These are phyloP conservation scores for Chromis chromis DNA, from an alignment of 2,797 vertebrate genomes.

Conservation along the genomic window DNA sequence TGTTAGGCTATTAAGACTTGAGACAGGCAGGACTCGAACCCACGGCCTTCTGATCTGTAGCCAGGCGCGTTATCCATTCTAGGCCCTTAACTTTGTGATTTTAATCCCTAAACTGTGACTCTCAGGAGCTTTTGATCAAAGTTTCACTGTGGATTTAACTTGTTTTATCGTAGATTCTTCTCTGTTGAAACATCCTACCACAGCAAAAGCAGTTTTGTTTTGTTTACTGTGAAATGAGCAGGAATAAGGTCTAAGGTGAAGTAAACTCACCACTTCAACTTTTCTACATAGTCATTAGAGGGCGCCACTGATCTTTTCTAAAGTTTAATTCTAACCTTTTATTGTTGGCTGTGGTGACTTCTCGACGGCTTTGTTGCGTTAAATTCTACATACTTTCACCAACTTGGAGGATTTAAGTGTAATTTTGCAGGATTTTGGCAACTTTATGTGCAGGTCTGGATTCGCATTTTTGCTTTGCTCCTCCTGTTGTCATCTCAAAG, in stretches of 20 bases:
- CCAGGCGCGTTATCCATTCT: not conserved
- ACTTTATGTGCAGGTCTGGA: not conserved
- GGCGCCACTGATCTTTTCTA: constrained; percentile 13
- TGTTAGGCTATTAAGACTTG: not conserved
- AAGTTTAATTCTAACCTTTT: not conserved
- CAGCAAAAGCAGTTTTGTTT: too few relatives aligned
- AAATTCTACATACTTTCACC: not conserved
- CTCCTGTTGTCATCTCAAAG: constrained; percentile 10
- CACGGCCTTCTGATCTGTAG: constrained; percentile 56
- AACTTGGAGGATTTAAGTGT: not conserved
- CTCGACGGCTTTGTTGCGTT: not conserved
- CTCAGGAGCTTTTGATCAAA: too few relatives aligned
- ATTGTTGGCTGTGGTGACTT: not conserved
- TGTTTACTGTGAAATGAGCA: not conserved
- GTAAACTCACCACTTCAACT: not conserved
- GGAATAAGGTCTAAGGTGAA: not conserved
- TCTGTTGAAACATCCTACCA: too few relatives aligned
- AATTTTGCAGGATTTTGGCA: not conserved
- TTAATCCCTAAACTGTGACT: too few relatives aligned
- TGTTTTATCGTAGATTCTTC: too few relatives aligned
- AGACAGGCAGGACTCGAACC: constrained; percentile 79
- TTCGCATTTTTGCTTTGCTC: not conserved
- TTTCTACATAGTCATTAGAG: constrained; percentile 20
- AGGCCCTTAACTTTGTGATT: too few relatives aligned
- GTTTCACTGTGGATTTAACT: too few relatives aligned